A percentile compares a stretch with the other conserved stretches of the same genome.
Conservation (phyloP, 2,113 vertebrate species). For the Pterocles gutturalis region DNA sequence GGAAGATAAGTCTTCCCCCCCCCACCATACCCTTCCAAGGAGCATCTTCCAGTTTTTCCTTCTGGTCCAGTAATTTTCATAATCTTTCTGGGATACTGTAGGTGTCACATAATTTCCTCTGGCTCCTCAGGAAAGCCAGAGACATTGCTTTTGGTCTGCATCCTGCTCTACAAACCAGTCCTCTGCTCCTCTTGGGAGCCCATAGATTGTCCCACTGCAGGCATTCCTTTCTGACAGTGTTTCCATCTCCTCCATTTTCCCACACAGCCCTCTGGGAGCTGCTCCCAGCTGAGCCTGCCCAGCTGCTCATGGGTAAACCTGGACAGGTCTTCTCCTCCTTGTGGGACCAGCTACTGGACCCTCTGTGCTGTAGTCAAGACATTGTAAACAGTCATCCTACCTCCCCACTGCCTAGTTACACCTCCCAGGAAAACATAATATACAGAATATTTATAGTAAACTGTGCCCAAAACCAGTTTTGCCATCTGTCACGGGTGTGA, state of each 20-base stretch:
- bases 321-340: not conserved
- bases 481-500: not conserved
- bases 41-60: not conserved
- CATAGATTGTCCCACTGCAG: accelerated
- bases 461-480: not conserved
- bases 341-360: not conserved
- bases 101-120: not conserved
- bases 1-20: not conserved
- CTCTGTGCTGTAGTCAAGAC: not conserved
- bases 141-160: not conserved
- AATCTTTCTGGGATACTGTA: not conserved
- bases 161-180: not conserved
- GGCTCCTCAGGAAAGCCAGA: not conserved
- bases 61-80: not conserved
- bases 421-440: not conserved
- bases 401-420: not conserved
- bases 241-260: not conserved
- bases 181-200: not conserved
- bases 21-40: not conserved
- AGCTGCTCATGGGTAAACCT: not conserved
- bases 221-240: not conserved
- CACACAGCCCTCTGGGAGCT: accelerated
- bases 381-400: not conserved
- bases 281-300: not conserved
- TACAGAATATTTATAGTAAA: not conserved